These are phyloP conservation scores for Paracanthobrama guichenoti DNA, from an alignment of 2,113 vertebrate species.

Conservation along the genomic window DNA sequence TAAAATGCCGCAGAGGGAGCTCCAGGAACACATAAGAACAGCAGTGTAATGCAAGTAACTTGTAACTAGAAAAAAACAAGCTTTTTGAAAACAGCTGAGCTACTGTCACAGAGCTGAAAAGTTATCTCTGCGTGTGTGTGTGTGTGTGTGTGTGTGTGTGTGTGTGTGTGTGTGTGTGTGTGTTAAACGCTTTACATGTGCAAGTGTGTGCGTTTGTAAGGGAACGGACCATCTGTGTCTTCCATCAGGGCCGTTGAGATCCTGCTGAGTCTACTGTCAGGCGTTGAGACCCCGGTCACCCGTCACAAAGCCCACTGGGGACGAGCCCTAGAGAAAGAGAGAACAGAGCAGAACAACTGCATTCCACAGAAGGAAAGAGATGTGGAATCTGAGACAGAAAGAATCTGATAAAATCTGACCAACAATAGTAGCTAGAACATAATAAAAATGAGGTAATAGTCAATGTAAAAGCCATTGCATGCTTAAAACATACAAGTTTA, in stretches of 20 bases:
- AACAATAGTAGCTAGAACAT: not conserved
- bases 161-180: not conserved
- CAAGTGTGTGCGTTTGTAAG: constrained; percentile 4
- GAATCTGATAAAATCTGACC: not conserved
- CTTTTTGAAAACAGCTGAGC: no score
- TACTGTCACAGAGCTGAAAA: no score
- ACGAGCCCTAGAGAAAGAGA: constrained; percentile 3
- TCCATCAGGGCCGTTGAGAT: constrained; percentile 45
- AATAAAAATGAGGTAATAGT: not conserved
- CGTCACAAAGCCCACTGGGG: constrained; percentile 32
- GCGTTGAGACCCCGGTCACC: constrained; percentile 30
- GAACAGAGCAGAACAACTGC: not conserved
- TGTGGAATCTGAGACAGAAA: constrained; percentile 14
- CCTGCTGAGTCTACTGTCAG: constrained; percentile 48
- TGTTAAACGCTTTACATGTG: not conserved
- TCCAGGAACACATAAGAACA: no score
- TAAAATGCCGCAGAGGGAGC: no score
- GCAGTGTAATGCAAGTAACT: no score
- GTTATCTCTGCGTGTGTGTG: no score
- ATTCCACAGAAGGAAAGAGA: constrained; percentile 18
- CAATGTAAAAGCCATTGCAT: no score
- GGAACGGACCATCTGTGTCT: constrained; percentile 49
- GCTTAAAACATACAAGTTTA: no score
- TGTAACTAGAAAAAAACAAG: no score
- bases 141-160: no score